Percentiles rank a stretch among this genome's conserved stretches.
These are phyloP conservation scores for Bombus balteatus DNA, from an alignment of 1,140 invertebrate species.

Conservation along the genomic window DNA sequence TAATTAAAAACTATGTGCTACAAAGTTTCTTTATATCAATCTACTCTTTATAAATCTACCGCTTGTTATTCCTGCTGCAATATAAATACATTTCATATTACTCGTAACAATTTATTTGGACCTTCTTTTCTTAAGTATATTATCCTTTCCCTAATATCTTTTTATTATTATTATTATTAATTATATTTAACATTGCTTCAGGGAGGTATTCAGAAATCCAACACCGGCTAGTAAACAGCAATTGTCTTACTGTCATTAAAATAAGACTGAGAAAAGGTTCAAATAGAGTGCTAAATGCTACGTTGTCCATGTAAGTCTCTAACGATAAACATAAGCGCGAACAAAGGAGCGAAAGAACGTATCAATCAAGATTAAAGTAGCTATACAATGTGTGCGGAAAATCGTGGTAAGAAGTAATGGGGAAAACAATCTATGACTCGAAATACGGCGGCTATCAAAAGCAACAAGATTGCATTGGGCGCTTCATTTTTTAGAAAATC, in stretches of 20 bases:
- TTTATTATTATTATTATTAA: too few relatives aligned
- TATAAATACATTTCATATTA: not conserved
- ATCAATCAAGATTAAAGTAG: not conserved
- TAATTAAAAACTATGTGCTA: not conserved
- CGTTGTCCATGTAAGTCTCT: too few relatives aligned
- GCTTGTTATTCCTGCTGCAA: not conserved
- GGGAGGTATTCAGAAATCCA: too few relatives aligned
- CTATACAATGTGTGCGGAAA: not conserved
- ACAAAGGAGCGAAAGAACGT: not conserved
- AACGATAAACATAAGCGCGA: too few relatives aligned
- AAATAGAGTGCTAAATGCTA: not conserved
- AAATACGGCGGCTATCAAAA: too few relatives aligned
- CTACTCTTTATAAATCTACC: not conserved
- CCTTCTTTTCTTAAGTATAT: too few relatives aligned
- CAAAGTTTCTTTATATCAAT: not conserved
- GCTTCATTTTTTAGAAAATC: too few relatives aligned
- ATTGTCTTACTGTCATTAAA: not conserved
- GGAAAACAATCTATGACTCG: not conserved
- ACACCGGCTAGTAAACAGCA: not conserved
- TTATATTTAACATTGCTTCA: not conserved
- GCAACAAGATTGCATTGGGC: too few relatives aligned
- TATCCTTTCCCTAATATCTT: not conserved
- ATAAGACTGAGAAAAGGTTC: not conserved
- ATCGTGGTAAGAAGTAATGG: not conserved
- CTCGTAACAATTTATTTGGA: too few relatives aligned